Base-by-base conservation (phyloP, 2,888 invertebrate species). In the Stenchaetothrips biformis region DNA sequence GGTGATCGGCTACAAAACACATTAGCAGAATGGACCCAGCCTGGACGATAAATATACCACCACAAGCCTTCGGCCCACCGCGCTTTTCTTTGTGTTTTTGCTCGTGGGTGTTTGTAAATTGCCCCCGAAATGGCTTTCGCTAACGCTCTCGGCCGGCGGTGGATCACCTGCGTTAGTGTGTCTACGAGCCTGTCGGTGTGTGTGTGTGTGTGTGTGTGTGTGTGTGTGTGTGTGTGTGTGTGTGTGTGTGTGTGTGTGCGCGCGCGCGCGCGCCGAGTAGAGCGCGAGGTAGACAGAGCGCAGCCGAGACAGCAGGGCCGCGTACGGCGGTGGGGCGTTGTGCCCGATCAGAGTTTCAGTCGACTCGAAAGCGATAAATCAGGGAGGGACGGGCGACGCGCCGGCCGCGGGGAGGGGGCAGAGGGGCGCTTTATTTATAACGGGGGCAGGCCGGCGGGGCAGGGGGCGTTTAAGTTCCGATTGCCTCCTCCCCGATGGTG, bases 391-490 rank as follows among this genome's bases (percentile, higher is more conserved):
- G 59, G 59, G 18, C 59, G 59, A 59, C 13, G 59, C 59, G 11
- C 6, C 59, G 59, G 13, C 59, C 18, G 53, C 53, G 53, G 53
- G 53, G 59, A 18, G 37, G 37, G 37, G 37, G 37, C 37, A 37
- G 37, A 37, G 59, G 13, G 59, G 59, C 59, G 59, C n/a, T n/a
- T 59, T 59, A 59, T 59, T 59, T 59, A 59, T 59, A 59, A 59
- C 59, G 59, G 59, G 59, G 59, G 59, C 18, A 9, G 18, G 37
- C 18, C 59, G 18, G 59, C 6, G 18, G 59, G 6, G 59, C 16
- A 59, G 59, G 59, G 59, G 59, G 59, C 59, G 59, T 59, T 59
- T 59, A 59, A 59, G 59, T 59, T 59, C 59, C 59, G 59, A 59
- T 59, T 18, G 59, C 13, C 59, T 7, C 13, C 53, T 16, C 9